Evolutionary conservation across 2,888 invertebrate species (phyloP).

Genomic region (Melanostoma mellinum): DNA sequence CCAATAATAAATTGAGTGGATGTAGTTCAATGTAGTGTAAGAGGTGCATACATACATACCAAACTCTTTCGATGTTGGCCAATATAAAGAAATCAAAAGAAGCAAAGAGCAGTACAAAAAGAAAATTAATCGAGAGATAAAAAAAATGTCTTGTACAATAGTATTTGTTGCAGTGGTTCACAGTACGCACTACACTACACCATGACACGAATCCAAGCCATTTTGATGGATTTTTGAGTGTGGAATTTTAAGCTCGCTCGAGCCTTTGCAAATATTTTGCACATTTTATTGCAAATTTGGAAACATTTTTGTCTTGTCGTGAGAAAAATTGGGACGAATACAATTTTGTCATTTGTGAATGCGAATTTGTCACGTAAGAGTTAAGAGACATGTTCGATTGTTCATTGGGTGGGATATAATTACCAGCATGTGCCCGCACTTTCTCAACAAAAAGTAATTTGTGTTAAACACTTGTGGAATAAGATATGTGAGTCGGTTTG

Average conservation of each 20-base stretch:
- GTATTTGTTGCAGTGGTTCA: constrained; percentile 29
- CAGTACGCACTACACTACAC: background rate
- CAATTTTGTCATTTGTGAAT: constrained; percentile 36
- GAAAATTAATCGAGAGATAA: background rate
- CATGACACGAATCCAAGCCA: constrained; percentile 11
- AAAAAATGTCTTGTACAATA: no score
- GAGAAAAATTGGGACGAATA: constrained; percentile 52
- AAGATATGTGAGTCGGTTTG: no score
- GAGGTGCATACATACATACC: background rate
- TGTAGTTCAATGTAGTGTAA: background rate
- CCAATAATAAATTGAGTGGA: background rate
- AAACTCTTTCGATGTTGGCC: constrained; percentile 10
- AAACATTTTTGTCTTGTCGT: constrained; percentile 50
- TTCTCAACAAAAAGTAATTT: background rate
- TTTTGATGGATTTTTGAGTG: constrained; percentile 20
- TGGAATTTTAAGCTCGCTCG: constrained; percentile 44
- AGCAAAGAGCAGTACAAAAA: no score
- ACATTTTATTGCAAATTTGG: constrained; percentile 45
- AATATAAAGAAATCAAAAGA: background rate
- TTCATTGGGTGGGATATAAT: constrained; percentile 10
- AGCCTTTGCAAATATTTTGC: constrained; percentile 18
- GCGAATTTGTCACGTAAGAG: constrained; percentile 62
- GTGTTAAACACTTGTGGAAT: no score
- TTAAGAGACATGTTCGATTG: constrained; percentile 46
- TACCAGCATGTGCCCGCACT: constrained; percentile 45